Percentiles rank a stretch among this genome's conserved stretches.
These are phyloP conservation scores for Vanessa cardui DNA, from an alignment of 2,888 invertebrate species.

Conservation along the genomic window DNA sequence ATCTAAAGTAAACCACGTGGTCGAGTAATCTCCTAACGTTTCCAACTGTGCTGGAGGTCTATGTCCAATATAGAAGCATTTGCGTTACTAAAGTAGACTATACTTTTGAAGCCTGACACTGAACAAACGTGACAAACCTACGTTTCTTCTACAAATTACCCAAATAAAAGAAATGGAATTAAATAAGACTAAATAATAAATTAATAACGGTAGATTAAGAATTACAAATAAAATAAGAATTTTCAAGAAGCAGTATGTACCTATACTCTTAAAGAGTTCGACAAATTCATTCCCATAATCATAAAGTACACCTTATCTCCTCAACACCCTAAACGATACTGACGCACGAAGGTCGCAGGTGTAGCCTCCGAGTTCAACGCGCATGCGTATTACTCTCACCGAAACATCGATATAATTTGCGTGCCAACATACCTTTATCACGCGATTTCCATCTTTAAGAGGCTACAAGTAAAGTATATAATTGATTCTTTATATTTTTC, in stretches of 20 bases:
- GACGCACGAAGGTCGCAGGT: constrained; percentile 54
- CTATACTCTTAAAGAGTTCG: constrained; percentile 6
- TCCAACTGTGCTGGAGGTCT: too few relatives aligned
- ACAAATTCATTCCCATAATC: constrained; percentile 1
- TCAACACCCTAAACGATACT: constrained; percentile 47
- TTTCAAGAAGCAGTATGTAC: neutral
- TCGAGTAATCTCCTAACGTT: too few relatives aligned
- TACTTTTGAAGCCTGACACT: too few relatives aligned
- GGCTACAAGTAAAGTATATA: constrained; percentile 24
- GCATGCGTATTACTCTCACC: constrained; percentile 55
- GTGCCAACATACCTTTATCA: constrained; percentile 22
- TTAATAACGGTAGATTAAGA: too few relatives aligned
- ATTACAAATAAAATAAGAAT: too few relatives aligned
- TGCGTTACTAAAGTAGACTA: too few relatives aligned
- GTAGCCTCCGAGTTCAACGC: constrained; percentile 59
- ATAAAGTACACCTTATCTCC: constrained; percentile 27
- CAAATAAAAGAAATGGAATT: too few relatives aligned
- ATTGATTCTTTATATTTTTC: neutral
- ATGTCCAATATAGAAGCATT: too few relatives aligned
- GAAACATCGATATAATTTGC: constrained; percentile 47
- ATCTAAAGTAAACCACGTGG: too few relatives aligned
- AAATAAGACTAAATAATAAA: too few relatives aligned
- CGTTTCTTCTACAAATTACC: too few relatives aligned
- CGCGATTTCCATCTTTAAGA: constrained; percentile 43
- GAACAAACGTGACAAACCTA: too few relatives aligned